Conservation (phyloP, 2,888 invertebrate species). For the Auanema freiburgensis region DNA sequence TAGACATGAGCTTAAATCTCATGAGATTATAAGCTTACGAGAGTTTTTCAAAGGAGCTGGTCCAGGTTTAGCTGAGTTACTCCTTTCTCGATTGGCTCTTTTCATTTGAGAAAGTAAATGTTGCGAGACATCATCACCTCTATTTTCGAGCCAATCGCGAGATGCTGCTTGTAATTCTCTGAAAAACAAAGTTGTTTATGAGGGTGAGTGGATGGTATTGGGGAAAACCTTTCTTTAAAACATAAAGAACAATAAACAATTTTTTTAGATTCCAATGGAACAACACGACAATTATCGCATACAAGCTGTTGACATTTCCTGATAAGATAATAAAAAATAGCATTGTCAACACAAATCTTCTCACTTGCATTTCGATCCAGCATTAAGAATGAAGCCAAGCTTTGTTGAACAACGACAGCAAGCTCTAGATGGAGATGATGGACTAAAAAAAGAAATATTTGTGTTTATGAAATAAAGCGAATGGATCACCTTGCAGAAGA, state of each 20-base stretch:
- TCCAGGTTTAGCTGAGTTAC: background rate
- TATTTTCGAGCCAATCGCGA: conserved; percentile 37
- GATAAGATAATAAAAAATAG: background rate
- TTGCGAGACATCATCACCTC: conserved; percentile 28
- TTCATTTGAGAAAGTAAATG: conserved; percentile 33
- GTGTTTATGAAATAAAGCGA: background rate
- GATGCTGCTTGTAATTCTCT: conserved; percentile 45
- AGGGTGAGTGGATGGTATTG: conserved; percentile 1
- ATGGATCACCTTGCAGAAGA: conserved; percentile 10
- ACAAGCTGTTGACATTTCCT: conserved; percentile 20
- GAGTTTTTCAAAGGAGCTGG: background rate
- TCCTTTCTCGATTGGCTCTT: conserved; percentile 20
- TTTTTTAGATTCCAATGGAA: conserved; percentile 21
- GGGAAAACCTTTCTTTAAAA: conserved; percentile 34
- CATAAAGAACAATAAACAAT: conserved; percentile 35
- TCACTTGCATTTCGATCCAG: conserved; percentile 35
- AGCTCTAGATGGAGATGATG: conserved; percentile 19
- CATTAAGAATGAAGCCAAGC: conserved; percentile 46
- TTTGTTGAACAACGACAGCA: conserved; percentile 35
- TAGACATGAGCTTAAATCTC: background rate
- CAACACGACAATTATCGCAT: conserved; percentile 35
- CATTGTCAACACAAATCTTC: background rate
- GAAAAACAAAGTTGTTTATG: conserved; percentile 7
- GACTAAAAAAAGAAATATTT: conserved; percentile 8
- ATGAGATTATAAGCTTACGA: conserved; percentile 1